Evolutionary conservation across 53 echinoderm and acorn worm species (phyloP).

Genomic region (Echinarachnius parma): DNA sequence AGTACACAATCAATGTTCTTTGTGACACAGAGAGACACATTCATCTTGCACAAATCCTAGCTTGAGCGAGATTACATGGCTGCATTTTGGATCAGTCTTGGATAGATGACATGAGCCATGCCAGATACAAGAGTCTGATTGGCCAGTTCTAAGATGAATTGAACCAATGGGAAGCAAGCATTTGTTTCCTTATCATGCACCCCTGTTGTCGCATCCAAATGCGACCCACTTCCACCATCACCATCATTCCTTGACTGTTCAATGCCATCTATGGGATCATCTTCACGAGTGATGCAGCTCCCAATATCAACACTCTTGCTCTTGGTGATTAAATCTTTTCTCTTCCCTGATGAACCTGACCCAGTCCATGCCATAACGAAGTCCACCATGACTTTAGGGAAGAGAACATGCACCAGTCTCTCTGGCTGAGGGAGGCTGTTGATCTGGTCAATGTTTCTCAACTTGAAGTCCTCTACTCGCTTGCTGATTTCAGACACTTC

Average conservation of each 20-base stretch:
- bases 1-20: too few relatives aligned
- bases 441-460: constrained; percentile 36
- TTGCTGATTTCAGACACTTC: constrained; percentile 17
- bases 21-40: too few relatives aligned
- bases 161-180: constrained; percentile 39
- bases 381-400: constrained; percentile 34
- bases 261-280: not conserved
- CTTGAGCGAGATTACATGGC: too few relatives aligned
- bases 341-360: too few relatives aligned
- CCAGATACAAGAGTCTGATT: constrained; percentile 56
- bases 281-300: not conserved
- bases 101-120: constrained; percentile 48
- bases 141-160: constrained; percentile 44
- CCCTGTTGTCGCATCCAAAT: too few relatives aligned
- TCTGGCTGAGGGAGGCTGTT: constrained; percentile 35
- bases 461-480: constrained; percentile 41
- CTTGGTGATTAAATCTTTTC: not conserved
- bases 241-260: not conserved
- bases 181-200: not conserved
- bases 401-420: constrained; percentile 29
- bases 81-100: constrained; percentile 34
- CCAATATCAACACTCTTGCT: not conserved
- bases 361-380: constrained; percentile 39
- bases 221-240: too few relatives aligned
- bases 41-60: too few relatives aligned